Conservation (phyloP, 2,113 vertebrate genomes). For the Hydropotes inermis region DNA sequence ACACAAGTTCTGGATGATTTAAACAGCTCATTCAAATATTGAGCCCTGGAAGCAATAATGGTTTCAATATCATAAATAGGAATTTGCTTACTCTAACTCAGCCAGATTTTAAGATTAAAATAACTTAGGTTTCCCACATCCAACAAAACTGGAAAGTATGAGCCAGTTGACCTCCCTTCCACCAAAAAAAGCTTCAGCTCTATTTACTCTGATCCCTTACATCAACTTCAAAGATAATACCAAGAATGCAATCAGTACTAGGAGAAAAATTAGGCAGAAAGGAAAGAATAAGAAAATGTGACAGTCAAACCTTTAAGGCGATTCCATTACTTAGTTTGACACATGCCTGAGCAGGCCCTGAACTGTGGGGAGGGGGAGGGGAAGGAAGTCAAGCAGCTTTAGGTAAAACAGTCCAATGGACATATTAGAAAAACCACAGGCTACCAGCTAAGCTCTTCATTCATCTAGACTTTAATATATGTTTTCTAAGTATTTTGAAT, state of each 20-base stretch:
- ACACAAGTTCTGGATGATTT: background rate
- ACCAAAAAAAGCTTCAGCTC: background rate
- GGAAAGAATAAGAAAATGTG: background rate
- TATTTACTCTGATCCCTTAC: background rate
- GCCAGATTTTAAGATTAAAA: conserved; percentile 37
- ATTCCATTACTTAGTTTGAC: background rate
- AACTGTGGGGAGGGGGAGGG: background rate
- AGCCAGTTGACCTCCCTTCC: background rate
- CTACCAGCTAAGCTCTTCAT: background rate
- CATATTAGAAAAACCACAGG: background rate
- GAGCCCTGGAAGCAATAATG: background rate
- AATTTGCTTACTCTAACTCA: background rate
- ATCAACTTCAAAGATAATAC: background rate
- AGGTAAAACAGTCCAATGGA: background rate
- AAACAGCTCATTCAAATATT: background rate
- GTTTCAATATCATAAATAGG: background rate
- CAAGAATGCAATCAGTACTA: background rate
- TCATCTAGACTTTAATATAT: background rate
- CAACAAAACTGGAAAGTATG: background rate
- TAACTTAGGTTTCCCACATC: background rate
- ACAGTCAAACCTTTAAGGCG: background rate
- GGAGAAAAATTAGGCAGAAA: background rate
- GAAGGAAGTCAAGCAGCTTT: background rate
- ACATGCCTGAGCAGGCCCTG: background rate
- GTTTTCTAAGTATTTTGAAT: background rate